Evolutionary conservation across 1,140 invertebrate species (phyloP).

Genomic region (Drosophila pseudoobscura): DNA sequence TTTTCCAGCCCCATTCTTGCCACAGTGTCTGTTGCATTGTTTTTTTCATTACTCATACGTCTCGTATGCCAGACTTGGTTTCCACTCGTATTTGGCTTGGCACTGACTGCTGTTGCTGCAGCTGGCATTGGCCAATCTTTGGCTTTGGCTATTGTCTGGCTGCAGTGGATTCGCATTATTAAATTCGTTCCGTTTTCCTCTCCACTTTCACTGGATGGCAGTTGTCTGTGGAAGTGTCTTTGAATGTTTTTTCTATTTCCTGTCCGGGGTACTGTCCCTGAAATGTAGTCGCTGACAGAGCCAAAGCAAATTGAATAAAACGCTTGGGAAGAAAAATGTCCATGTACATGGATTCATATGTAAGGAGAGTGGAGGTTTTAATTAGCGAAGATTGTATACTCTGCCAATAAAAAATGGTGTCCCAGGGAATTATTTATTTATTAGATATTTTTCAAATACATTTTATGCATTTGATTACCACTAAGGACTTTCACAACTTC

Average conservation of each 20-base stretch:
- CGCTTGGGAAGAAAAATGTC: not conserved
- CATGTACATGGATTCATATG: too few species aligned
- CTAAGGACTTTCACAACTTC: too few species aligned
- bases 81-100: slow-evolving; percentile 51
- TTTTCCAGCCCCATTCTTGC: slow-evolving; percentile 9
- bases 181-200: slow-evolving; percentile 46
- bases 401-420: too few species aligned
- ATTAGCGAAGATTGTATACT: too few species aligned
- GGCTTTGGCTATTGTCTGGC: slow-evolving; percentile 12
- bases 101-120: slow-evolving; percentile 21
- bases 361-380: too few species aligned
- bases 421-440: too few species aligned
- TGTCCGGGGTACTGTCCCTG: slow-evolving; percentile 21
- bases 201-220: slow-evolving; percentile 59
- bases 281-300: slow-evolving; percentile 15
- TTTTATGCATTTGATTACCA: too few species aligned
- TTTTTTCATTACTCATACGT: slow-evolving; percentile 73
- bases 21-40: slow-evolving; percentile 36
- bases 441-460: too few species aligned
- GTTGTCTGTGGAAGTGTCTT: slow-evolving; percentile 29
- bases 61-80: slow-evolving; percentile 28
- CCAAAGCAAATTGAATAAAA: slow-evolving; percentile 56
- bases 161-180: slow-evolving; percentile 45
- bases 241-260: slow-evolving; percentile 63
- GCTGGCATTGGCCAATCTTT: slow-evolving; percentile 19